Evolutionary conservation across 2,113 vertebrate genomes (phyloP), one percentile per base, ranked within the genome.

Genomic region (Brachionichthys hirsutus): DNA sequence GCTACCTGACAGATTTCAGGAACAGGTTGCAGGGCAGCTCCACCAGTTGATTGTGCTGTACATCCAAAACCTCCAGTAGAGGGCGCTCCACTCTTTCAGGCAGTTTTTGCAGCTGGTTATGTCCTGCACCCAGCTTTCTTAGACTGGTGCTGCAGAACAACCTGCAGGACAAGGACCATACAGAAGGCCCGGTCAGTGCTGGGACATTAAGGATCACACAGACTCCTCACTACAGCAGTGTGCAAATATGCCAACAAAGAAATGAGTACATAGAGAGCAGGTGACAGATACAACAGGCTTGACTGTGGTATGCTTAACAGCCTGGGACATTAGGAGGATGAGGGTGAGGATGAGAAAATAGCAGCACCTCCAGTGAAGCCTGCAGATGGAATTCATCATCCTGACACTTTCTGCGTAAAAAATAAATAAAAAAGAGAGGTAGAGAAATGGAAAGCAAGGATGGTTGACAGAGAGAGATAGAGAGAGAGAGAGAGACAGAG

Each of bases 41-140:
- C 18, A 85, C 58, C 8, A 99, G 92, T 78, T 94, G 94, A 89
- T 99, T 99, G 89, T 98, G 97, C 34, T 99, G 97, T 18, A 98
- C 82, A 0, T 99, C 96, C 48, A 99, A 76, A 74, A 99, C 94
- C 76, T 99, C 97, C 82, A 98, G 91, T 0, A 93, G 93, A 0
- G 83, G 95, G 67, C 90, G 88, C 65, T 98, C 96, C 0, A 97
- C 90, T 24, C 93, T 89, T 55, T 98, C 95, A 1, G 97, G 95
- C 14, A 99, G 92, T 73, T 91, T 91, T 64, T 88, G 88, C 71
- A 99, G 84, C 82, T 86, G 80, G 85, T 98, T 99, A 67, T 98
- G 92, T 76, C 95, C 95, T 0, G 87, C 92, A 71, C 97, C 91
- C n/a, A 99, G 83, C 81, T 99, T 99, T 83, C 97, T 92, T 83